Percentiles rank a stretch among this genome's conserved stretches.
Conservation (phyloP, 2,113 vertebrate species). For the Cebidichthys violaceus region DNA sequence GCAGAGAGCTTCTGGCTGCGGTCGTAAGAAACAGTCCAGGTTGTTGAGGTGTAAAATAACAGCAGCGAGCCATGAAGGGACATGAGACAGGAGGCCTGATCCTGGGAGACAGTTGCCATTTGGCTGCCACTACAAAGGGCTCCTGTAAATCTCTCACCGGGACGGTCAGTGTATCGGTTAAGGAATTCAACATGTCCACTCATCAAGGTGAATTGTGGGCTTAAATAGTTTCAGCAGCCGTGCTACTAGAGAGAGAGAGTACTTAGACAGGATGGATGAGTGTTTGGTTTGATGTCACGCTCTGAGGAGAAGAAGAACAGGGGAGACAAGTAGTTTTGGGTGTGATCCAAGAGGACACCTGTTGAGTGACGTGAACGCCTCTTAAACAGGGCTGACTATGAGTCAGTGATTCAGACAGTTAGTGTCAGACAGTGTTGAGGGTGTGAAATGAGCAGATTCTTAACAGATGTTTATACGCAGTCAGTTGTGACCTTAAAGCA, state of each 20-base stretch:
- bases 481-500: background rate
- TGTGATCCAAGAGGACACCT: slow-evolving; percentile 40
- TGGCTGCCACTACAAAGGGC: slow-evolving; percentile 57
- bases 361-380: slow-evolving; percentile 16
- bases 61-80: slow-evolving; percentile 67
- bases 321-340: slow-evolving; percentile 25
- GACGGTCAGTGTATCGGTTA: slow-evolving; percentile 6
- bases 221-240: slow-evolving; percentile 43
- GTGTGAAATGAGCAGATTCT: slow-evolving; percentile 1
- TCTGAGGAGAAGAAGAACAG: slow-evolving; percentile 22
- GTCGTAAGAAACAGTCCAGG: slow-evolving; percentile 46
- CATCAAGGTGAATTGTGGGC: slow-evolving; percentile 36
- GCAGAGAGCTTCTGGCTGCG: slow-evolving; percentile 49
- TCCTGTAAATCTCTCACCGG: slow-evolving; percentile 49
- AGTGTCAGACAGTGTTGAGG: slow-evolving; percentile 8
- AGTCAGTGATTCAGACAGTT: slow-evolving; percentile 15
- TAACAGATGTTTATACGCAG: background rate
- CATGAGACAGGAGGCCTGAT: slow-evolving; percentile 47
- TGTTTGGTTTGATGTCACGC: slow-evolving; percentile 47
- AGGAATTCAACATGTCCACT: slow-evolving; percentile 41
- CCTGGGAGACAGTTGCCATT: slow-evolving; percentile 56
- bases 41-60: slow-evolving; percentile 40
- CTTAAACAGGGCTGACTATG: background rate
- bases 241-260: slow-evolving; percentile 12
- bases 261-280: slow-evolving; percentile 41